Conservation (phyloP, 2,888 invertebrate genomes). For the Agrenia bidenticulata region DNA sequence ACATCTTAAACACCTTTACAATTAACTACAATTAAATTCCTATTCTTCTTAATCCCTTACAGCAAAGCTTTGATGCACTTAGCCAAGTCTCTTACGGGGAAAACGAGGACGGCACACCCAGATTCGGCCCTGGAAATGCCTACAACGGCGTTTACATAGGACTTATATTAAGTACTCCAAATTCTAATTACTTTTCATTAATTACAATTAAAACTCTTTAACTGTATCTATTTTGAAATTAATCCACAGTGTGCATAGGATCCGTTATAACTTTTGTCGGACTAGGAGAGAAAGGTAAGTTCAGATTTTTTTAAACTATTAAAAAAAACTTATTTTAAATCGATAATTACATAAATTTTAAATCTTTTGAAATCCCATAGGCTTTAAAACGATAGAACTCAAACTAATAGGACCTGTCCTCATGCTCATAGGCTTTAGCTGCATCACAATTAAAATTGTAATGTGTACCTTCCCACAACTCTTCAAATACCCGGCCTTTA, state of each 20-base stretch:
- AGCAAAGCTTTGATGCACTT: slow-evolving; percentile 37
- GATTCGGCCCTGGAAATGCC: slow-evolving; percentile 37
- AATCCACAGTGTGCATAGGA: slow-evolving; percentile 45
- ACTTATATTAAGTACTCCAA: slow-evolving; percentile 46
- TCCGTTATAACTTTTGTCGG: slow-evolving; percentile 52
- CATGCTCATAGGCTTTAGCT: slow-evolving; percentile 44
- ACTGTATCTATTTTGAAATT: slow-evolving; percentile 12
- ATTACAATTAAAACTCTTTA: background rate
- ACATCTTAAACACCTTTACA: background rate
- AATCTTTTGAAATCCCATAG: slow-evolving; percentile 21
- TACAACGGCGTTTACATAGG: slow-evolving; percentile 51
- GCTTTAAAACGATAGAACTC: slow-evolving; percentile 51
- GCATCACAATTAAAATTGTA: slow-evolving; percentile 49
- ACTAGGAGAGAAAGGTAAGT: slow-evolving; percentile 51
- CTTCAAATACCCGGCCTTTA: slow-evolving; percentile 34
- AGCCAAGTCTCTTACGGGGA: slow-evolving; percentile 39
- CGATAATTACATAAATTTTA: background rate
- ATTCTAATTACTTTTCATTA: background rate
- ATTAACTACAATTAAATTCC: background rate
- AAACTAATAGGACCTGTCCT: slow-evolving; percentile 50
- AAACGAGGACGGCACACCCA: slow-evolving; percentile 36
- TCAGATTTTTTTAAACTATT: background rate
- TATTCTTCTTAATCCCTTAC: slow-evolving; percentile 8
- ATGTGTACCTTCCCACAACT: slow-evolving; percentile 49
- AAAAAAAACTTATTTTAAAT: slow-evolving; percentile 1